A percentile compares a stretch with the other conserved stretches of the same genome.
Evolutionary conservation across 2,888 invertebrate genomes (phyloP).

Genomic region (Oxytorus armatus): DNA sequence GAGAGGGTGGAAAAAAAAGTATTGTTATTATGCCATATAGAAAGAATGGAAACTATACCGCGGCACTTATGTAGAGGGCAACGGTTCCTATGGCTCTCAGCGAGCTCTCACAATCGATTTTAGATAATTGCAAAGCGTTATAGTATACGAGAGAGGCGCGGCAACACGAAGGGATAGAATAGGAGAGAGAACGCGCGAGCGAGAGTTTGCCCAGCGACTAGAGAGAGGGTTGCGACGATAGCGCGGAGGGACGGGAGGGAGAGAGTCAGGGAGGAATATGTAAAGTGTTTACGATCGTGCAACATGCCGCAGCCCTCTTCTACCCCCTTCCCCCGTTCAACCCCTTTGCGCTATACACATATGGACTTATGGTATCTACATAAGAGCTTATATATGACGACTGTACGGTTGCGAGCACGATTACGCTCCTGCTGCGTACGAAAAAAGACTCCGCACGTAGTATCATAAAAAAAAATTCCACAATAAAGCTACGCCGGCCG

Average conservation of each 20-base stretch:
- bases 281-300: conserved; percentile 83
- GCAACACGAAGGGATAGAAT: conserved; percentile 62
- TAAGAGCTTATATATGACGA: conserved; percentile 38
- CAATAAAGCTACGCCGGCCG: neutral
- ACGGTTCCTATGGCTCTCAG: conserved; percentile 76
- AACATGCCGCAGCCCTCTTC: conserved; percentile 79
- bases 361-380: conserved; percentile 41
- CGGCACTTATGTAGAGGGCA: conserved; percentile 59
- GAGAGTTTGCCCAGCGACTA: conserved; percentile 63
- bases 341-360: conserved; percentile 56
- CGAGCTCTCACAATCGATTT: conserved; percentile 80
- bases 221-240: conserved; percentile 71
- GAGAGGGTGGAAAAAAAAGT: conserved; percentile 49
- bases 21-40: conserved; percentile 66
- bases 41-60: conserved; percentile 60
- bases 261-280: conserved; percentile 77
- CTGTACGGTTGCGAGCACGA: conserved; percentile 43
- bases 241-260: conserved; percentile 70
- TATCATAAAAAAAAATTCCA: neutral
- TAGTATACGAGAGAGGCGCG: conserved; percentile 71
- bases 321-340: conserved; percentile 70
- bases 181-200: conserved; percentile 50
- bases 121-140: conserved; percentile 81
- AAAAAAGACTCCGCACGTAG: conserved; percentile 16
- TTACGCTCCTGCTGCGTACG: conserved; percentile 37